Evolutionary conservation across 2,113 vertebrate genomes (phyloP), one percentile per base, ranked within the genome.

Genomic region (Xenopus laevis): DNA sequence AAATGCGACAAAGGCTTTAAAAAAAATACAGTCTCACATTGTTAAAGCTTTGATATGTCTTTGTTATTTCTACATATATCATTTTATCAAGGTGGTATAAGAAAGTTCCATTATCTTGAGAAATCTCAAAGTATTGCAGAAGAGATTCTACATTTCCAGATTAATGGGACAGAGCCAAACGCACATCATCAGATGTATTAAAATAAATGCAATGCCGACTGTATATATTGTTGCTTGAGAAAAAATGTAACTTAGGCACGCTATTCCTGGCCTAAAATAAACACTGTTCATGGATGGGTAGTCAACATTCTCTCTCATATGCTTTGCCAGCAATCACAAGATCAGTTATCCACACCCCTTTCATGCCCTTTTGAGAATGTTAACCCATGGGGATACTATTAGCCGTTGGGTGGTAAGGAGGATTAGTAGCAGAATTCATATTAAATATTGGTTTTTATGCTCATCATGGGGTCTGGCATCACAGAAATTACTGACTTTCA

Each of bases 361-460:
- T 66, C 65, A 70, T 70, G 16, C 46, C 74, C 66, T 70, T n/a
- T 77, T 77, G 69, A 77, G 69, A 70, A 77, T 64, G 47, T 77
- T 70, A 76, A 77, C 74, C 69, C 27, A 15, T 21, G 18, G 68
- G 63, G 66, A 68, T 69, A 70, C 64, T 27, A 63, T 59, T 63
- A 57, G 60, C 74, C 64, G 53, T 67, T 63, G 46, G 40, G 46
- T 68, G 58, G 60, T 53, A 57, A 57, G 30, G 67, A 50, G 63
- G 74, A 77, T 77, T 77, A 77, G 67, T 57, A 30, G 61, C 59
- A 77, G 59, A 69, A 77, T 77, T 69, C 66, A 77, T 77, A 70
- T 63, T 70, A 63, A 59, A 77, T 77, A 70, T 63, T 70, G 55
- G 66, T 70, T 76, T n/a, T 76, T 76, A 70, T 55, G 62, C 18